A percentile compares a stretch with the other conserved stretches of the same genome.
These are phyloP conservation scores for Nomada fucata DNA, from an alignment of 2,888 invertebrate genomes.

Conservation along the genomic window DNA sequence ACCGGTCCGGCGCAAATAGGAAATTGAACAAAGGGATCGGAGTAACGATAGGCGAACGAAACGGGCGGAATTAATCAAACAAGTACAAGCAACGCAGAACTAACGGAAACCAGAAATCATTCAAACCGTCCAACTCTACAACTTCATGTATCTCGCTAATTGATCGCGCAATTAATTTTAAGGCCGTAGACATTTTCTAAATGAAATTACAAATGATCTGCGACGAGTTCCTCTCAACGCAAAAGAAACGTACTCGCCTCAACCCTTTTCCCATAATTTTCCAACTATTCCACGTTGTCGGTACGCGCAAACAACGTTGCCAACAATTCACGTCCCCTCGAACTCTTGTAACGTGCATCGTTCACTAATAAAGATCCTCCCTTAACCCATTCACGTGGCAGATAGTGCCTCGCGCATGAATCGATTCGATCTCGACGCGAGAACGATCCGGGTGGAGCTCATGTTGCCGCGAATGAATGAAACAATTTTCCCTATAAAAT, in stretches of 20 bases:
- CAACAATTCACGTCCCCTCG: conserved; percentile 1
- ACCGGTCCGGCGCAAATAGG: too few relatives aligned
- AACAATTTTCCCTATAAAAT: conserved; percentile 18
- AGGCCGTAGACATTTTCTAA: neutral
- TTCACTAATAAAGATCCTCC: conserved; percentile 11
- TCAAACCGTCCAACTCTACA: too few relatives aligned
- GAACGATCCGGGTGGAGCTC: neutral
- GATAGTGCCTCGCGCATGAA: conserved; percentile 1
- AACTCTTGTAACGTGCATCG: neutral
- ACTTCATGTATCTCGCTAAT: too few relatives aligned
- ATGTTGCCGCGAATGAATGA: conserved; percentile 6
- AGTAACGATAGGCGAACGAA: too few relatives aligned
- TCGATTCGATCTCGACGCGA: conserved; percentile 12
- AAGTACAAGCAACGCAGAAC: too few relatives aligned
- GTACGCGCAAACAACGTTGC: neutral
- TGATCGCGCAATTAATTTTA: too few relatives aligned
- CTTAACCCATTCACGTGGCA: neutral
- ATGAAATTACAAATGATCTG: neutral
- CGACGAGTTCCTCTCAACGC: too few relatives aligned
- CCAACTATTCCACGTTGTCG: neutral
- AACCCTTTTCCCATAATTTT: neutral
- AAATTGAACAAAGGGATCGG: too few relatives aligned
- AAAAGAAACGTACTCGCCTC: neutral
- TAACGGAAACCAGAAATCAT: too few relatives aligned
- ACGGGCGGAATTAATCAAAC: too few relatives aligned